Evolutionary conservation across 1,140 invertebrate species (phyloP), one percentile per base, ranked within the genome.

Genomic region (Leptoteleia sp.): DNA sequence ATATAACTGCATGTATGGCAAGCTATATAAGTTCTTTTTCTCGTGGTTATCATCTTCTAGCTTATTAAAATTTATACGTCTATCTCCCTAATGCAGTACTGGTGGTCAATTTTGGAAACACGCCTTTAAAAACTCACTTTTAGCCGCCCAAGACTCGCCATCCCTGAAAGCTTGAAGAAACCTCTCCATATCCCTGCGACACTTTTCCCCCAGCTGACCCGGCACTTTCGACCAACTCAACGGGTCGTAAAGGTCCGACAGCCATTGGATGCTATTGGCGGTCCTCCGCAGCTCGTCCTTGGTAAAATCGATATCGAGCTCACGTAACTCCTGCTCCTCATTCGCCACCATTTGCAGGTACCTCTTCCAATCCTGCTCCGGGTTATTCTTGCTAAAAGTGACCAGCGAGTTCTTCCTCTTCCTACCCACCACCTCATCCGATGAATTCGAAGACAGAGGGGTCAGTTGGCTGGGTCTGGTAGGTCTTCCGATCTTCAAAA

Each of bases 41-140:
- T n/a, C n/a, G n/a, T n/a, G n/a, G n/a, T n/a, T n/a, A n/a, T n/a
- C n/a, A n/a, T n/a, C n/a, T n/a, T n/a, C n/a, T n/a, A n/a, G n/a
- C n/a, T n/a, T n/a, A n/a, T n/a, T n/a, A n/a, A n/a, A n/a, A n/a
- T n/a, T n/a, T n/a, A n/a, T n/a, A n/a, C n/a, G n/a, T n/a, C n/a
- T n/a, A n/a, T n/a, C n/a, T n/a, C n/a, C n/a, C n/a, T n/a, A n/a
- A n/a, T n/a, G n/a, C n/a, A n/a, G n/a, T n/a, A n/a, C n/a, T n/a
- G n/a, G n/a, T n/a, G n/a, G n/a, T n/a, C n/a, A n/a, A n/a, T n/a
- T n/a, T n/a, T n/a, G n/a, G n/a, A n/a, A n/a, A n/a, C n/a, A n/a
- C n/a, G n/a, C n/a, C n/a, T n/a, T n/a, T n/a, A n/a, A n/a, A n/a
- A 54, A 92, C 92, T 93, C 84, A 94, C 93, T 93, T 89, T 93